Conservation (phyloP, 2,888 invertebrate species). For the Patella depressa region DNA sequence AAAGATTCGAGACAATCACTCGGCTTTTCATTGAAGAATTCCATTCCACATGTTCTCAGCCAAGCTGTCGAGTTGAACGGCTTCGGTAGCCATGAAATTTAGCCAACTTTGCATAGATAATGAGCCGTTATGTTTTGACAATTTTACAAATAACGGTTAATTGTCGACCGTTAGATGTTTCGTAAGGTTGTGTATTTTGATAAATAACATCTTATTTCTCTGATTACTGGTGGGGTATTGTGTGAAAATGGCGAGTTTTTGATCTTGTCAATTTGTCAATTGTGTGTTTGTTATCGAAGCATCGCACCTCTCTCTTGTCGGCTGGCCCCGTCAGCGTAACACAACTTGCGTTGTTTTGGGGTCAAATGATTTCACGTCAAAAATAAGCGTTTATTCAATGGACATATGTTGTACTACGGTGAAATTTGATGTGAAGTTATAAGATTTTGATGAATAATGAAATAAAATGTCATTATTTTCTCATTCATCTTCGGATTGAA, state of each 20-base stretch:
- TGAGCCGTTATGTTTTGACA: background rate
- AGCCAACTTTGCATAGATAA: slow-evolving; percentile 9
- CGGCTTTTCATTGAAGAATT: slow-evolving; percentile 7
- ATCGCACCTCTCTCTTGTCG: slow-evolving; percentile 1
- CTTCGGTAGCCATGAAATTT: slow-evolving; percentile 11
- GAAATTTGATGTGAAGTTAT: background rate
- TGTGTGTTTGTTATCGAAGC: background rate
- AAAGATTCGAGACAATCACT: background rate
- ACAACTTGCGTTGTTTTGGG: background rate
- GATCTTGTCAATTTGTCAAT: background rate
- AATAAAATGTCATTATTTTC: background rate
- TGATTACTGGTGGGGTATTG: background rate
- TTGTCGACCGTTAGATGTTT: background rate
- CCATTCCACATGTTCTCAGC: background rate
- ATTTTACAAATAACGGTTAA: background rate
- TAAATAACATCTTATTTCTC: background rate
- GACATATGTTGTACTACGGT: background rate
- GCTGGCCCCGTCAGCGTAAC: background rate
- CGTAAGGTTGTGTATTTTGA: background rate
- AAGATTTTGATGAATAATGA: background rate
- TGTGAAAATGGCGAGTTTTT: background rate
- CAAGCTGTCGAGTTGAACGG: background rate
- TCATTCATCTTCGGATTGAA: background rate
- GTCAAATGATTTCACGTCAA: background rate
- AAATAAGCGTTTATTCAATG: background rate